Conservation (phyloP, 2,888 invertebrate genomes). For the Thelaira solivaga region DNA sequence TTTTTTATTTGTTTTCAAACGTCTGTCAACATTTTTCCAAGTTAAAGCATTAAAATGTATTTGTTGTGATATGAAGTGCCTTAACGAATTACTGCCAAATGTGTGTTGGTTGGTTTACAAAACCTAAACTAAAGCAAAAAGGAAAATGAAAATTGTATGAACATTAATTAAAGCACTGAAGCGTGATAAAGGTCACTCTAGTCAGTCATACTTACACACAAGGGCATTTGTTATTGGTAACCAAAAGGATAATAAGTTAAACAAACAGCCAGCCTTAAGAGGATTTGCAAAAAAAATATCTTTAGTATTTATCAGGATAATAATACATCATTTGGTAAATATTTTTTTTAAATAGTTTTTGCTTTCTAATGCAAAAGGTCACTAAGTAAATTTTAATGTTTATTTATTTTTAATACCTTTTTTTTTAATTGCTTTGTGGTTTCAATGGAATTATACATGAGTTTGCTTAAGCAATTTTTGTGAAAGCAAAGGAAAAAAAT, state of each 20-base stretch:
- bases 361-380: neutral
- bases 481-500: no score
- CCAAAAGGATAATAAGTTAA: neutral
- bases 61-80: conserved; percentile 7
- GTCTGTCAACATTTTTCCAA: neutral
- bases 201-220: neutral
- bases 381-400: neutral
- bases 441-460: neutral
- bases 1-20: neutral
- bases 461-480: no score
- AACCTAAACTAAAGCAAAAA: neutral
- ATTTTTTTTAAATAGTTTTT: neutral
- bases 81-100: conserved; percentile 26
- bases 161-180: conserved; percentile 25
- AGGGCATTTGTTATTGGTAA: neutral
- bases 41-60: neutral
- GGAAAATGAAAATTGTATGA: neutral
- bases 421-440: no score
- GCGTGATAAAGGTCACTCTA: conserved; percentile 30
- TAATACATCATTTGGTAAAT: conserved; percentile 10
- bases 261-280: neutral
- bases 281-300: conserved; percentile 24
- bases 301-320: conserved; percentile 22
- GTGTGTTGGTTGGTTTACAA: neutral
- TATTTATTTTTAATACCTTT: no score